These are phyloP conservation scores for Orgyia antiqua DNA, from an alignment of 2,888 invertebrate species.

Conservation along the genomic window DNA sequence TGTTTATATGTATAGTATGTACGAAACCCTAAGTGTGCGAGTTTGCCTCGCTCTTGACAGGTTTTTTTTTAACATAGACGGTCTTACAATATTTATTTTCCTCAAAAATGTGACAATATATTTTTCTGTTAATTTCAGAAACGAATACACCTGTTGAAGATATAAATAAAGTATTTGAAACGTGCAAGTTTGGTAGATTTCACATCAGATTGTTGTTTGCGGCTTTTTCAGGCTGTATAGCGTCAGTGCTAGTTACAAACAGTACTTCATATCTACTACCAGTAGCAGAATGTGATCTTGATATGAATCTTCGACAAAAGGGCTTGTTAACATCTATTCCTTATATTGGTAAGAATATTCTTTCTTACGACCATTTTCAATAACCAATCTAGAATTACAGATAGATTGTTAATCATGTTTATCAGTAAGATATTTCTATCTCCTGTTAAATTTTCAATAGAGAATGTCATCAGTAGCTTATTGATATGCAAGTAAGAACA, in stretches of 20 bases:
- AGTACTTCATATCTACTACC: conserved; percentile 47
- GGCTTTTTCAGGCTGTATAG: conserved; percentile 34
- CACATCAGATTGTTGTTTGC: conserved; percentile 41
- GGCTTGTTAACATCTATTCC: conserved; percentile 50
- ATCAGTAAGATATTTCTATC: too few species aligned
- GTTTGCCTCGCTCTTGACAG: too few species aligned
- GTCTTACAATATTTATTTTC: background rate
- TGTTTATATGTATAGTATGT: too few species aligned
- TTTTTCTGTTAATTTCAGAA: background rate
- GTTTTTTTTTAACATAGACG: too few species aligned
- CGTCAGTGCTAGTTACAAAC: conserved; percentile 37
- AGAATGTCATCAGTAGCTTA: too few species aligned
- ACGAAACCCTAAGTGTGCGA: too few species aligned
- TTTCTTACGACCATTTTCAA: too few species aligned
- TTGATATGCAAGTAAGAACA: too few species aligned
- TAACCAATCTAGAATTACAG: too few species aligned
- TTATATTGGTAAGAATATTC: conserved; percentile 51
- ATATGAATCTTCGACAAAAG: conserved; percentile 50
- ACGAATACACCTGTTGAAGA: conserved; percentile 41
- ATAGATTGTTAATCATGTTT: too few species aligned
- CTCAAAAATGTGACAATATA: background rate
- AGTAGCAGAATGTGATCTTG: conserved; percentile 51
- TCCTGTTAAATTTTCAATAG: too few species aligned
- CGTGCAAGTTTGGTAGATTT: conserved; percentile 49
- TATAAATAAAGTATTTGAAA: conserved; percentile 42